phyloP scores from a whole-genome alignment of 1,140 invertebrate species.

The Oncopodura yosiiana region DNA sequence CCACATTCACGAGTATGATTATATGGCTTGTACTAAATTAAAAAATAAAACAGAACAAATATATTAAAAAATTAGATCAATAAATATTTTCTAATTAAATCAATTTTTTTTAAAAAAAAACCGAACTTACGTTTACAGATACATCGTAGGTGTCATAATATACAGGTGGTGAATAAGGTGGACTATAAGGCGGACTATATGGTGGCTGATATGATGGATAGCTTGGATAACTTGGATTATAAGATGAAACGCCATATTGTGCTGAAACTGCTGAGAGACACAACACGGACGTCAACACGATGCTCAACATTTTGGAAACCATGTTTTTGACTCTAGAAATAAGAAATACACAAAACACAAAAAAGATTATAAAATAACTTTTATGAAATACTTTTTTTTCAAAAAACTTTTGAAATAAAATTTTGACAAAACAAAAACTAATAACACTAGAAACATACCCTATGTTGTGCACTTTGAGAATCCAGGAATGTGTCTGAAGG shows the following conservation, averaged over 20 bases:
- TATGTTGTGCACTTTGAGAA: slow-evolving; percentile 4
- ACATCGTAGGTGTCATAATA: slow-evolving; percentile 32
- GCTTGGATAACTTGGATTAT: not conserved
- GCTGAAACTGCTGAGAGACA: slow-evolving; percentile 7
- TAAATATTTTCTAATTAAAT: not conserved
- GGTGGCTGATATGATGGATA: slow-evolving; percentile 1
- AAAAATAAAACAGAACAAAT: not conserved
- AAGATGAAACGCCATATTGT: not conserved
- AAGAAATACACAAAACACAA: not conserved
- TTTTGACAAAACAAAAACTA: not conserved
- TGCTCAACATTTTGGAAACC: not conserved
- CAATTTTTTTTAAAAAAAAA: not conserved
- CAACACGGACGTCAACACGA: not conserved
- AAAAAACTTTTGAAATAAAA: not conserved
- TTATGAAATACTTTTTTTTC: not conserved
- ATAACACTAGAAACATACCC: slow-evolving; percentile 1
- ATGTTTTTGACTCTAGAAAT: slow-evolving; percentile 9
- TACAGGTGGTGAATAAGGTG: not conserved
- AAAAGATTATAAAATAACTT: not conserved
- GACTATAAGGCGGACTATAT: not conserved
- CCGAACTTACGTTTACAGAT: slow-evolving; percentile 26
- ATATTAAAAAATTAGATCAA: not conserved
- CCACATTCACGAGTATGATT: slow-evolving; percentile 28
- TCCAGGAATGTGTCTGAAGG: slow-evolving; percentile 4
- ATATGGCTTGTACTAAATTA: slow-evolving; percentile 26